Evolutionary conservation across 2,113 vertebrate species (phyloP).

Genomic region (Craseonycteris thonglongyai): DNA sequence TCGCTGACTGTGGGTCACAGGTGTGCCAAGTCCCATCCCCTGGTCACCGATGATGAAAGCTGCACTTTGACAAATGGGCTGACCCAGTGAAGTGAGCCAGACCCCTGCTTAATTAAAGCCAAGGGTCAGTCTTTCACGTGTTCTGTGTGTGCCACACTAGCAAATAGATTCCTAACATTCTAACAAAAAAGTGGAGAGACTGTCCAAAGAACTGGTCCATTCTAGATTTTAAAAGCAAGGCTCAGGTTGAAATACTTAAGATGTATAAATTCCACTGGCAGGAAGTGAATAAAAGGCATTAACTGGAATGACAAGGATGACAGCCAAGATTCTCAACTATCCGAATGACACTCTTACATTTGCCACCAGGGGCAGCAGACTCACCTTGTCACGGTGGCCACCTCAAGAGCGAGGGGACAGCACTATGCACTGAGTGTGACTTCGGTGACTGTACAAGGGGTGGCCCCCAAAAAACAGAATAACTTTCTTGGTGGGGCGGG

Average conservation of each 20-base stretch:
- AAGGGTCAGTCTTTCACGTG: background rate
- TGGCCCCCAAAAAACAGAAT: too few relatives aligned
- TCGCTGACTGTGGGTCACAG: background rate
- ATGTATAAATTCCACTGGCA: background rate
- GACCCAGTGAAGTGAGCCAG: background rate
- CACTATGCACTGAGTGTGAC: too few relatives aligned
- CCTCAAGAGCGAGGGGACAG: background rate
- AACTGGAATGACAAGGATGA: background rate
- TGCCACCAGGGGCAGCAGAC: background rate
- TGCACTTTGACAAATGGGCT: background rate
- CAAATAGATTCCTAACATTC: background rate
- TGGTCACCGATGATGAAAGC: background rate
- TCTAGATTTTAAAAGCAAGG: background rate
- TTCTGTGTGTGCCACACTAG: background rate
- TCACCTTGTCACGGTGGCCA: background rate
- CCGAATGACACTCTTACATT: background rate
- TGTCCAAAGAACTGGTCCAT: background rate
- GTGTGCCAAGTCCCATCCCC: background rate
- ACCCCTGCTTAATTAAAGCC: background rate
- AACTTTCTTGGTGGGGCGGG: too few relatives aligned
- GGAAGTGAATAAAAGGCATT: background rate
- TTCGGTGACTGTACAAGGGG: too few relatives aligned
- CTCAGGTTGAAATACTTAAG: background rate
- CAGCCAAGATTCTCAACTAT: background rate
- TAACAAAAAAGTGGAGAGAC: background rate